Base-by-base conservation (phyloP, 2,797 vertebrate genomes). In the Pagetopsis macropterus region DNA sequence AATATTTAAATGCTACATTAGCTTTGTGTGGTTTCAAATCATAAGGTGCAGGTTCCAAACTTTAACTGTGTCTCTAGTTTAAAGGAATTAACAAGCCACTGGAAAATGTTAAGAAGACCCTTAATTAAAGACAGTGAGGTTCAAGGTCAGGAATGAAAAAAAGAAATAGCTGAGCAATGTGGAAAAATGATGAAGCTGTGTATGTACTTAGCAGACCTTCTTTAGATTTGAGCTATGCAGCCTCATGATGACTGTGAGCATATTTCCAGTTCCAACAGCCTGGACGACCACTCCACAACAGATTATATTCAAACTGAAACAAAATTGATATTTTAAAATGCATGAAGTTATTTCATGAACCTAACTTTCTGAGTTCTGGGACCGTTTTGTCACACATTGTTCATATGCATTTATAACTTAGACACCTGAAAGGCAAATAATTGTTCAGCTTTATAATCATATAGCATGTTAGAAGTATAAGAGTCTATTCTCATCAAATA, bases 121-220 rank as follows among this genome's bases (percentile, higher is more conserved):
- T 55, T 15, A 46, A 43, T 41, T 46, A 37, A 70, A 51, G 40
- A 63, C 58, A 52, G 41, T 8, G 9, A 75, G 40, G 16, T 33
- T 40, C 23, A 43, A 55, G n/a, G 37, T 63, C 4, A 69, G 49
- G 19, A 72, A 72, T 62, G 13, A 4, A 27, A 8, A 31, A 60
- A 16, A 41, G 43, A 41, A 57, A 59, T 21, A 52, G n/a, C 37
- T 37, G 69, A 37, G 16, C 37, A 27, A 31, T 27, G 19, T 80
- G 73, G 71, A 78, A 72, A 75, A 75, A 58, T 45, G 6, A 73
- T 50, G 19, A 52, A 46, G 16, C 68, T 69, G 62, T 51, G 19
- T 43, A 31, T 72, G 69, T 45, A 64, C 52, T 80, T 64, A 50
- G 19, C 45, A 60, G 48, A 57, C 37, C 51, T 65, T 44, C 12